Conservation (phyloP, 2,888 invertebrate genomes). For the Scaptomyza flava region DNA sequence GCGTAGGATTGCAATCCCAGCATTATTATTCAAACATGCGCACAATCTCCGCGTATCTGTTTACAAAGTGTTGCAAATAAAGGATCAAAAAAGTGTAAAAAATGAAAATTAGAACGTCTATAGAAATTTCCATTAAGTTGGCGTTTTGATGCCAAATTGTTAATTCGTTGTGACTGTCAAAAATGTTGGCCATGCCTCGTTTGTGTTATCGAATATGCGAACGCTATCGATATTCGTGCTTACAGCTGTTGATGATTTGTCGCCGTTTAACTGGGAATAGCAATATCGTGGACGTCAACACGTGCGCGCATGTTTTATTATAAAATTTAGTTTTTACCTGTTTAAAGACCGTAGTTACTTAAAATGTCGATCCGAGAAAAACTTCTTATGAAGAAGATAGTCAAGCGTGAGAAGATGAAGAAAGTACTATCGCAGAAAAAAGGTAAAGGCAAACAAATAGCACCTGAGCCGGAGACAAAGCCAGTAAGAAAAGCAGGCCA, state of each 20-base stretch:
- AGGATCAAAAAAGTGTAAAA: slow-evolving; percentile 62
- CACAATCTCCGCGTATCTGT: slow-evolving; percentile 63
- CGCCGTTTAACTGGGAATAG: slow-evolving; percentile 31
- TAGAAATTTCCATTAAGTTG: slow-evolving; percentile 67
- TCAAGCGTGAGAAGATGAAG: slow-evolving; percentile 90
- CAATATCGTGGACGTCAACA: slow-evolving; percentile 50
- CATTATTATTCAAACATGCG: slow-evolving; percentile 85
- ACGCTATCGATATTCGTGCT: slow-evolving; percentile 16
- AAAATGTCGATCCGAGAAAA: slow-evolving; percentile 86
- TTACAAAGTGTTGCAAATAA: slow-evolving; percentile 72
- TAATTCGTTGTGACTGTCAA: slow-evolving; percentile 31
- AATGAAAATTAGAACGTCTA: slow-evolving; percentile 68
- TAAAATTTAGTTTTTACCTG: slow-evolving; percentile 31
- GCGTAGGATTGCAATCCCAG: slow-evolving; percentile 90
- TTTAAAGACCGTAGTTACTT: slow-evolving; percentile 13
- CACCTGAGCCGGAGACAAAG: slow-evolving; percentile 1
- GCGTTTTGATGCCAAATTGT: slow-evolving; percentile 25
- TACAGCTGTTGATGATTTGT: slow-evolving; percentile 22
- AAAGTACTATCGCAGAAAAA: slow-evolving; percentile 87
- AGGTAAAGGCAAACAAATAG: slow-evolving; percentile 80
- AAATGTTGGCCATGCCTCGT: not conserved
- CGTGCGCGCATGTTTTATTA: slow-evolving; percentile 62
- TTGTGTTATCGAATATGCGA: not conserved
- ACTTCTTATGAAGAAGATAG: slow-evolving; percentile 91
- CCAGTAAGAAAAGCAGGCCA: slow-evolving; percentile 37